Base-by-base conservation (phyloP, 2,113 vertebrate species). In the Poeciliopsis occidentalis region DNA sequence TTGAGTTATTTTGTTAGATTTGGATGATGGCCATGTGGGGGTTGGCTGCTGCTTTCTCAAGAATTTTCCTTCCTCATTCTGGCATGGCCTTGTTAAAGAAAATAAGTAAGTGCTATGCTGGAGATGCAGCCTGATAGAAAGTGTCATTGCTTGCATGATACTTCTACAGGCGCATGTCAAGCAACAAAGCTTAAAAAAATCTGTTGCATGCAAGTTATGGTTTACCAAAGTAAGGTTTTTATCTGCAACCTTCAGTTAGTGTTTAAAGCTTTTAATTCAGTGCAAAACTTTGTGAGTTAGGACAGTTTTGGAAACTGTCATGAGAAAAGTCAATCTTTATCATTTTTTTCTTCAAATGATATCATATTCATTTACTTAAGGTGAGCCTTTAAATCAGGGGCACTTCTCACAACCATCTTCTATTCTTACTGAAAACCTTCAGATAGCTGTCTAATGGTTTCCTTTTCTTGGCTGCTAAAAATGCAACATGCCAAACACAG, bases 181-280 rank as follows among this genome's bases (percentile, higher is more conserved):
- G 12, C 30, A 24, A 31, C 13, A 30, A 32, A 31, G 15, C 11
- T 66, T 5, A 61, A 17, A 10, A 32, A 19, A 12, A 22, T 31
- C n/a, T 31, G 12, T 13, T 57, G 1, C 22, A 37, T 4, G 0
- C 27, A 47, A 65, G 75, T 80, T 70, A 73, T 57, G 15, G 7
- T 69, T 71, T 81, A 73, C 75, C 70, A 41, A 61, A 66, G 22
- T 4, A 0, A 4, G 0, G 62, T 12, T 31, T 81, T 81, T 64
- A 71, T 30, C 6, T 13, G 29, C 15, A 78, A 82, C 76, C 71
- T 86, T 88, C 71, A 75, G 31, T 29, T 69, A 24, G 47, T 17
- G 22, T 79, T 86, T 70, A 83, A 65, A 63, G 31, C 60, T 6
- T 19, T 64, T 24, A 68, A 27, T 69, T 76, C 2, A 57, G 10